A percentile compares a stretch with the other conserved stretches of the same genome.
Evolutionary conservation across 2,113 vertebrate genomes (phyloP).

Genomic region (Plestiodon gilberti): DNA sequence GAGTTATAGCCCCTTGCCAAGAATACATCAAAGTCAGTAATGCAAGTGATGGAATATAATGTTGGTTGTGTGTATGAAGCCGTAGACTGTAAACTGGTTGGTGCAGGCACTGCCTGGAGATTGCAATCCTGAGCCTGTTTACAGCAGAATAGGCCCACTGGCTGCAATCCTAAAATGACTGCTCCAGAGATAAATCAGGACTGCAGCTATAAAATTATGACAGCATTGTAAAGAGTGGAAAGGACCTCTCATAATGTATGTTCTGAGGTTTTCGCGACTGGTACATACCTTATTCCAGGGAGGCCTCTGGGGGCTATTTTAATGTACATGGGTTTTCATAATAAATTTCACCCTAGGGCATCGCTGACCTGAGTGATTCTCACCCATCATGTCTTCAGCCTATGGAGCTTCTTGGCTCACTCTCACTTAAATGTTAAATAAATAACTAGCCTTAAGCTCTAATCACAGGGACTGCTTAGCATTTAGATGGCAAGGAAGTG

Average conservation of each 20-base stretch:
- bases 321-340: conserved; percentile 19
- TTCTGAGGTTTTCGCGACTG: no score
- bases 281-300: neutral
- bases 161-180: conserved; percentile 7
- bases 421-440: conserved; percentile 29
- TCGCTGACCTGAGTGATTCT: conserved; percentile 4
- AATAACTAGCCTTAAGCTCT: conserved; percentile 20
- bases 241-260: neutral
- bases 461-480: conserved; percentile 16
- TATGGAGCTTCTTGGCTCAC: conserved; percentile 5
- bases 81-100: neutral
- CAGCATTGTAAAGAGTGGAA: neutral
- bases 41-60: neutral
- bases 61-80: neutral
- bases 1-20: neutral
- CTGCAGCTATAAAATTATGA: neutral
- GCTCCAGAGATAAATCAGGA: neutral
- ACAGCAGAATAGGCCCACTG: neutral
- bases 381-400: conserved; percentile 1
- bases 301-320: neutral
- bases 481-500: conserved; percentile 32
- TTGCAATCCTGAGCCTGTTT: neutral
- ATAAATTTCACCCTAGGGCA: conserved; percentile 16
- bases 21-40: neutral
- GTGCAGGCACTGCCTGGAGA: neutral